A percentile compares a stretch with the other conserved stretches of the same genome.
Conservation (phyloP, 2,888 invertebrate genomes). For the Tetropium fuscum region DNA sequence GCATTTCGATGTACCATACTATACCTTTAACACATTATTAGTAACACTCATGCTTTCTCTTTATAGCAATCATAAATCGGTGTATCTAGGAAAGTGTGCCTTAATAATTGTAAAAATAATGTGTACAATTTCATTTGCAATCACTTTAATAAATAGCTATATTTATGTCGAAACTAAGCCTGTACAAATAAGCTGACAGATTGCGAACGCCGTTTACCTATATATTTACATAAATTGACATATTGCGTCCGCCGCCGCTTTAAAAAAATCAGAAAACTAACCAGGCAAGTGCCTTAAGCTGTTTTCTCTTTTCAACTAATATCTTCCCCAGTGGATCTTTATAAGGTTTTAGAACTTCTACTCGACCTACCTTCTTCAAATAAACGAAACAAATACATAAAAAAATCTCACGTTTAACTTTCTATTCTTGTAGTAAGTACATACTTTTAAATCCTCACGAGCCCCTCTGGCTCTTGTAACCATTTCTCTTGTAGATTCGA, state of each 20-base stretch:
- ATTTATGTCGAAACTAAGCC: no score
- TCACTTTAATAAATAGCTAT: no score
- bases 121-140: no score
- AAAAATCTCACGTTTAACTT: not conserved
- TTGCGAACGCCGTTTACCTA: not conserved
- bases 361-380: not conserved
- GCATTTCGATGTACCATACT: no score
- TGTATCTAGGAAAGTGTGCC: no score
- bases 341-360: not conserved
- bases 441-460: not conserved
- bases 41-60: no score
- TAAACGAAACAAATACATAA: not conserved
- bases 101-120: no score
- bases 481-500: not conserved
- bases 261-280: not conserved
- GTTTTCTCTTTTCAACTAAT: not conserved
- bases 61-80: no score
- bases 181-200: not conserved
- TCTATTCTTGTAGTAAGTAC: not conserved
- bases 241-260: not conserved
- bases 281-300: not conserved
- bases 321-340: not conserved
- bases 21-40: no score
- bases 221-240: not conserved
- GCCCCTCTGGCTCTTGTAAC: not conserved